Evolutionary conservation across 1,140 invertebrate species (phyloP).

Genomic region (Ceratitis capitata): DNA sequence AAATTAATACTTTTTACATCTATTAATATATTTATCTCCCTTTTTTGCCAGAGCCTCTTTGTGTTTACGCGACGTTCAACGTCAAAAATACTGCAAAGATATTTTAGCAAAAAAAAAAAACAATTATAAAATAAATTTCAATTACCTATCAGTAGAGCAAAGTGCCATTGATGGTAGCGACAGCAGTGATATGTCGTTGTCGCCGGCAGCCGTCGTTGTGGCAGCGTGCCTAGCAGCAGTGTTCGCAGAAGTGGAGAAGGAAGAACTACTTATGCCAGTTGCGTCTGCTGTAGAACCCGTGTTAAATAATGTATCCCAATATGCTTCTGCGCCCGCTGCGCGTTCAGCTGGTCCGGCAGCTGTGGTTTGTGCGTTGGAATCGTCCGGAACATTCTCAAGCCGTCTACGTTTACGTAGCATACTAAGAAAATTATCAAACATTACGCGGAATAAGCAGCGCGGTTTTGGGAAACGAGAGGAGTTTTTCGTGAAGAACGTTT

Average conservation of each 20-base stretch:
- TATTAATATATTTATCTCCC: neutral
- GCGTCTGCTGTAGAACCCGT: constrained; percentile 10
- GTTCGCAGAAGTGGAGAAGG: neutral
- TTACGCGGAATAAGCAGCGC: constrained; percentile 18
- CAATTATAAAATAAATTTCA: neutral
- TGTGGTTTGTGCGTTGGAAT: neutral
- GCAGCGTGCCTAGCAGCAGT: neutral
- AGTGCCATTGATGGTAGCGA: neutral
- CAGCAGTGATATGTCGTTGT: neutral
- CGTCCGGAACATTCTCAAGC: constrained; percentile 9
- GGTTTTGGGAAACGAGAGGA: too few relatives aligned
- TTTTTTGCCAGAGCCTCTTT: neutral
- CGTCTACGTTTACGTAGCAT: constrained; percentile 60
- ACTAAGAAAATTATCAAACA: constrained; percentile 59
- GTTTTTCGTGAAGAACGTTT: neutral
- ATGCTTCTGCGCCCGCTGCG: constrained; percentile 37
- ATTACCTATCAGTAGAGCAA: constrained; percentile 16
- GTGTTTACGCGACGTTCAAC: neutral
- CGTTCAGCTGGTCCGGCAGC: neutral
- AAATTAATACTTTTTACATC: too few relatives aligned
- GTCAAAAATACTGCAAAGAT: constrained; percentile 28
- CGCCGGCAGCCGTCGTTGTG: constrained; percentile 30
- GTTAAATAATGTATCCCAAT: constrained; percentile 40
- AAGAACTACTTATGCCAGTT: constrained; percentile 28
- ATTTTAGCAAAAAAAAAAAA: constrained; percentile 1